Evolutionary conservation across 2,797 vertebrate species (phyloP), one percentile per base, ranked within the genome.

Genomic region (Esox lucius): DNA sequence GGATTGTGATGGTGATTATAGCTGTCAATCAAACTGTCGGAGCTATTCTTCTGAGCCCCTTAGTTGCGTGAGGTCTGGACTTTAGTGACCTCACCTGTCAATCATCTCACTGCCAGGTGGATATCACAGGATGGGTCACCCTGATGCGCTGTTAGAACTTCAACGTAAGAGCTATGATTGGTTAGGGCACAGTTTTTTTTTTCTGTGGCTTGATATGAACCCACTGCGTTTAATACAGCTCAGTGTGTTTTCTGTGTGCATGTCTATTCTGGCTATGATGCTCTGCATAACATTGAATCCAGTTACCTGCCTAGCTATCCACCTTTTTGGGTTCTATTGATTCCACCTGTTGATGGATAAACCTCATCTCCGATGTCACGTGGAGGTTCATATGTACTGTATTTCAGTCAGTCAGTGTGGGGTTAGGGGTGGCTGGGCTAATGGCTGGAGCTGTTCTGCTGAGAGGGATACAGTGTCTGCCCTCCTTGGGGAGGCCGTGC

Each of bases 391-490:
- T 66, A 16, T 13, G 26, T 9, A 31, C 16, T 66, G 64, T 33
- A 33, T 35, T 17, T 28, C 64, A 33, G 15, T 12, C 61, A 64
- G 53, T 61, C 64, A 33, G 16, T 19, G 64, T 16, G 64, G 28
- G 64, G 51, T 74, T 70, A 71, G 70, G 28, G 64, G 64, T 35
- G 28, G 53, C 74, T 70, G 74, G 70, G 53, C 66, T 80, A 80
- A 80, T 80, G 74, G 74, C 56, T 68, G 71, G 78, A 71, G 78
- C 75, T 76, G 78, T 75, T 76, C 67, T 65, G 74, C 75, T 80
- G 70, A 42, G 31, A 48, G 5, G 66, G 74, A 74, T 71, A 73
- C 74, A 76, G 78, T 71, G 74, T 80, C 56, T 76, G 71, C 68
- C 69, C 71, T 72, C 74, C 70, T 49, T 28, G 51, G 78, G 74